These are phyloP conservation scores for Rhynchopsitta pachyrhyncha DNA, from an alignment of 2,113 vertebrate species.

Conservation along the genomic window DNA sequence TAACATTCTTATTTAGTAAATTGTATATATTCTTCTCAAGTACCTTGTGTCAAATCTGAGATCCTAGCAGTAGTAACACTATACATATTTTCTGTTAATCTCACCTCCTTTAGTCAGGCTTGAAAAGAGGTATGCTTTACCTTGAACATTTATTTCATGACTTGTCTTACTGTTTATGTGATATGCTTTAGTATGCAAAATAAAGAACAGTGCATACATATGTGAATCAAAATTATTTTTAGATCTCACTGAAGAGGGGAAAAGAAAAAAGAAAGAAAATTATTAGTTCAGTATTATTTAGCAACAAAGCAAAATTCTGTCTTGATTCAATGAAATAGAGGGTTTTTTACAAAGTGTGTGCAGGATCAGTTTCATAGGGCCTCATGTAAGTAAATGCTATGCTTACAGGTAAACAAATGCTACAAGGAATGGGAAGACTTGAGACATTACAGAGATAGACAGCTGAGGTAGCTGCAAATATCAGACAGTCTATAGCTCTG, in stretches of 20 bases:
- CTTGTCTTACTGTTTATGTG: not conserved
- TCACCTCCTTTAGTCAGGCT: not conserved
- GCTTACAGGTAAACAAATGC: not conserved
- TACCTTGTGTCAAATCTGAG: not conserved
- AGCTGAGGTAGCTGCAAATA: not conserved
- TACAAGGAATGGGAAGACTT: not conserved
- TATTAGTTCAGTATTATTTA: not conserved
- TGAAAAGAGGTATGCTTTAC: not conserved
- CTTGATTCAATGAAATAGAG: not conserved
- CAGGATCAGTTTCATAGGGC: not conserved
- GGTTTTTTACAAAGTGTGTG: not conserved
- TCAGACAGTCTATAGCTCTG: not conserved
- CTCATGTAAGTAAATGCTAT: not conserved
- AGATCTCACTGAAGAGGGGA: not conserved
- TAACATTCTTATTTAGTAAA: not conserved
- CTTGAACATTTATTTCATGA: not conserved
- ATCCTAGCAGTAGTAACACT: not conserved
- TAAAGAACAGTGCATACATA: not conserved
- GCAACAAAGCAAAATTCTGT: not conserved
- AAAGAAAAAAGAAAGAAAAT: not conserved
- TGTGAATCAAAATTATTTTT: not conserved
- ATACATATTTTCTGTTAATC: not conserved
- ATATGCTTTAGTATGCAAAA: not conserved
- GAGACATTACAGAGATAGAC: not conserved
- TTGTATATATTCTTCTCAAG: not conserved